Percentiles rank a stretch among this genome's conserved stretches.
Evolutionary conservation across 2,113 vertebrate genomes (phyloP).

Genomic region (Centropristis striata): DNA sequence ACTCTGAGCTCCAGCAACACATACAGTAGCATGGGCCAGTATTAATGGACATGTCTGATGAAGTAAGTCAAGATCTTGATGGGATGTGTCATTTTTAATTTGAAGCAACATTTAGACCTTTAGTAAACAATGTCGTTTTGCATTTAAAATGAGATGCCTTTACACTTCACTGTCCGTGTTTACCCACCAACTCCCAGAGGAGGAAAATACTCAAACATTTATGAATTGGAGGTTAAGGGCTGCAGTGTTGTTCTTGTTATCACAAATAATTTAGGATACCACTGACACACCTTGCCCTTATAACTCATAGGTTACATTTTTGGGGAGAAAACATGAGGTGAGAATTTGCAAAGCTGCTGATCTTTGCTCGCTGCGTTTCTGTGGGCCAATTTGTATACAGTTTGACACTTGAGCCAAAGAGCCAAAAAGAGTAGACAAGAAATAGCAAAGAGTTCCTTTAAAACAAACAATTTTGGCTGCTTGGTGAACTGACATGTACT

Average conservation of each 20-base stretch:
- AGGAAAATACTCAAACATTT: slow-evolving; percentile 42
- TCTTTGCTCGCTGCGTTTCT: not conserved
- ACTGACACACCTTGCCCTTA: no score
- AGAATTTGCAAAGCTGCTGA: not conserved
- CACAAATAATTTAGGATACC: slow-evolving; percentile 29
- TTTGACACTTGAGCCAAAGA: not conserved
- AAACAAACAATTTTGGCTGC: not conserved
- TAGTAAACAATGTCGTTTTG: slow-evolving; percentile 23
- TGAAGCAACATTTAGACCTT: slow-evolving; percentile 25
- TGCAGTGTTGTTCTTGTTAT: not conserved
- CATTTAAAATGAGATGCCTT: slow-evolving; percentile 25
- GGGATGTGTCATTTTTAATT: slow-evolving; percentile 10
- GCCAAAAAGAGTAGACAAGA: slow-evolving; percentile 7
- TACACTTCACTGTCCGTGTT: slow-evolving; percentile 20
- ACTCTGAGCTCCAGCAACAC: slow-evolving; percentile 1
- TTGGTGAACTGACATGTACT: not conserved
- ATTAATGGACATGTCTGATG: not conserved
- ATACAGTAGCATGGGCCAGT: not conserved
- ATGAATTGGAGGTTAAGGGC: slow-evolving; percentile 16
- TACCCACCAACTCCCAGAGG: slow-evolving; percentile 4
- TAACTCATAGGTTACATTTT: not conserved
- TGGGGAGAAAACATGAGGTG: not conserved
- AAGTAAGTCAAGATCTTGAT: not conserved
- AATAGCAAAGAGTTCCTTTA: not conserved
- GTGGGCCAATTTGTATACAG: slow-evolving; percentile 2